These are phyloP conservation scores for Drosophila nasuta DNA, from an alignment of 1,140 invertebrate genomes.

Conservation along the genomic window DNA sequence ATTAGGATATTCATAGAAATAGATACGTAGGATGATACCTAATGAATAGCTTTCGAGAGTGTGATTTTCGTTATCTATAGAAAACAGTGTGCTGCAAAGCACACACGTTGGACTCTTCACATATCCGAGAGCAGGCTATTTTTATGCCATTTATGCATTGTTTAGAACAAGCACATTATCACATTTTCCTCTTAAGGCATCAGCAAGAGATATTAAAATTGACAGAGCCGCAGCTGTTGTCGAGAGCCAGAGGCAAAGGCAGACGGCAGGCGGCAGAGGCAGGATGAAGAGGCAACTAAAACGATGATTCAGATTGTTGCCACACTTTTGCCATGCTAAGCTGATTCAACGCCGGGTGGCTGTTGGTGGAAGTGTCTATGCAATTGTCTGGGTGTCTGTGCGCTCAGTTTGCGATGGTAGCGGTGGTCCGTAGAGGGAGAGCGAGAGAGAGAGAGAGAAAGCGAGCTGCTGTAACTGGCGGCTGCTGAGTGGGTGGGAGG, in stretches of 20 bases:
- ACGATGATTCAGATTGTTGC: conserved; percentile 79
- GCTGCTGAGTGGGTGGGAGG: conserved; percentile 6
- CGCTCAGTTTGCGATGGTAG: not conserved
- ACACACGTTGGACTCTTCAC: conserved; percentile 33
- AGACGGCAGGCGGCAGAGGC: not conserved
- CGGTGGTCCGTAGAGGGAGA: no score
- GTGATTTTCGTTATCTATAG: conserved; percentile 17
- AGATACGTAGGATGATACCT: not conserved
- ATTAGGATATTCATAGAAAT: no score
- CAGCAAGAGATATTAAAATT: conserved; percentile 68
- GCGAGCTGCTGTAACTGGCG: not conserved
- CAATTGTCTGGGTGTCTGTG: conserved; percentile 35
- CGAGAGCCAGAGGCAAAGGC: not conserved
- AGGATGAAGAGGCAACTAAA: conserved; percentile 41
- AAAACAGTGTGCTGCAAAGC: conserved; percentile 21
- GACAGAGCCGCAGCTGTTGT: conserved; percentile 23
- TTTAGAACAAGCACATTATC: conserved; percentile 76
- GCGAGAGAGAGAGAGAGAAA: not conserved
- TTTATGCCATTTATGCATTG: conserved; percentile 75
- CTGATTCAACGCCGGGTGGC: conserved; percentile 36
- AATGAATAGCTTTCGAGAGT: not conserved
- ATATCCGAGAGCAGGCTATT: conserved; percentile 49
- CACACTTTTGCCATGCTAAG: conserved; percentile 63
- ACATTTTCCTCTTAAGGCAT: conserved; percentile 79
- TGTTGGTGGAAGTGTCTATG: conserved; percentile 18